Evolutionary conservation across 2,888 invertebrate genomes (phyloP).

Genomic region (Athalia circularis): DNA sequence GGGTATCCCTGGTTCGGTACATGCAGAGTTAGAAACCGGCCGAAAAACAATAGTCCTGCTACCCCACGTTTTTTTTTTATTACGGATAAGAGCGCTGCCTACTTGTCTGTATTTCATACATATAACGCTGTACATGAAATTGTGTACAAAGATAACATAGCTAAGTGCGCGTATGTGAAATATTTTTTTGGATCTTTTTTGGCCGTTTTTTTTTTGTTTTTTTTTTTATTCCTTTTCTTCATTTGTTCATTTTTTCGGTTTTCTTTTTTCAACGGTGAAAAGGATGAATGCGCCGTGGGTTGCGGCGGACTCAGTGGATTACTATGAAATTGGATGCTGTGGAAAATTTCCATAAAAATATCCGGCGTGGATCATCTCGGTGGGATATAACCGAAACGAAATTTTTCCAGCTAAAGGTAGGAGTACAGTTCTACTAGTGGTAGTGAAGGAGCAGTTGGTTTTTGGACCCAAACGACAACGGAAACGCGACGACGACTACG

Average conservation of each 20-base stretch:
- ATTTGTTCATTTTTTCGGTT: neutral
- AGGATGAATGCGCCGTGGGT: slow-evolving; percentile 40
- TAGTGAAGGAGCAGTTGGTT: neutral
- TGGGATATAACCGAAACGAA: slow-evolving; percentile 35
- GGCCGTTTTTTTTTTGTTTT: neutral
- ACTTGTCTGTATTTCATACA: no score
- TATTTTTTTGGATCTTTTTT: neutral
- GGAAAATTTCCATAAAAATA: slow-evolving; percentile 45
- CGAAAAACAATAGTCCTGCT: no score
- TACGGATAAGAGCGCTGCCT: no score
- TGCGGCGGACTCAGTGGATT: slow-evolving; percentile 42
- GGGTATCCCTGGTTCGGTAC: no score
- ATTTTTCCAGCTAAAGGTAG: slow-evolving; percentile 18
- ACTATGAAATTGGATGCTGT: slow-evolving; percentile 43
- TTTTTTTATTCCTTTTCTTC: neutral
- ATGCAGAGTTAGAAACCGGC: no score
- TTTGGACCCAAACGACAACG: no score
- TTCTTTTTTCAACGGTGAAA: slow-evolving; percentile 6
- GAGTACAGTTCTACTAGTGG: neutral
- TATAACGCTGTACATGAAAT: no score
- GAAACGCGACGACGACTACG: neutral
- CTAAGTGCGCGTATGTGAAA: no score
- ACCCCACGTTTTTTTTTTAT: no score
- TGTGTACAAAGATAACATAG: no score
- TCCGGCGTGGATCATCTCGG: slow-evolving; percentile 38